Percentiles rank a stretch among this genome's conserved stretches.
phyloP scores from a whole-genome alignment of 2,797 vertebrate species.

The Linurgus olivaceus region DNA sequence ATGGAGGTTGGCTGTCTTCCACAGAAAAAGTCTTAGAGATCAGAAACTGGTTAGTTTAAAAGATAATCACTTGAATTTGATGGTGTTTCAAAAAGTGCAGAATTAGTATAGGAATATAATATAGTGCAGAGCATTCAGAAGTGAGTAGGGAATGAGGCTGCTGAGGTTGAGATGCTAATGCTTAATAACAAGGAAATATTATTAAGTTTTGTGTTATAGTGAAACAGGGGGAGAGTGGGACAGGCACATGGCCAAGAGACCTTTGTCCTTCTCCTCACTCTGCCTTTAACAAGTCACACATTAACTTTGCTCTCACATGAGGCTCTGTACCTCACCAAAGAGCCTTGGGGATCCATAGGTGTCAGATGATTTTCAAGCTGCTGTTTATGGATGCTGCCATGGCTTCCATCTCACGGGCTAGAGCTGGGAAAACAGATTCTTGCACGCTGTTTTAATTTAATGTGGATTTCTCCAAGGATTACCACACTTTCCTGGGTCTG shows the following conservation, averaged over 20 bases:
- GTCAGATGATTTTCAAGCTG: neutral
- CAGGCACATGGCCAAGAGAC: neutral
- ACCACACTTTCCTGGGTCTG: neutral
- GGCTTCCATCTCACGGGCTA: neutral
- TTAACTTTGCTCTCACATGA: slow-evolving; percentile 10
- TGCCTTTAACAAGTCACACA: slow-evolving; percentile 19
- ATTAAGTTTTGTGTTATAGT: neutral
- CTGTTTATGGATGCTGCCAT: neutral
- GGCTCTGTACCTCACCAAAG: neutral
- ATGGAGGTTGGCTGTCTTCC: neutral
- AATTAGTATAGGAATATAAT: neutral
- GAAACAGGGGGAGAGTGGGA: neutral
- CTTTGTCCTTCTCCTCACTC: neutral
- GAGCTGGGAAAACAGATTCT: neutral
- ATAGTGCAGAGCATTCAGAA: neutral
- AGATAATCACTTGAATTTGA: neutral
- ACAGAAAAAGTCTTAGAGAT: neutral
- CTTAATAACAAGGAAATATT: slow-evolving; percentile 52
- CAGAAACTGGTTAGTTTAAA: neutral
- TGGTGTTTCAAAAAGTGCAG: neutral
- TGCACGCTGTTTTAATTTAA: neutral
- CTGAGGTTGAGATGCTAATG: slow-evolving; percentile 8
- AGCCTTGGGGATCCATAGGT: neutral
- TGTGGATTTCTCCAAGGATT: neutral
- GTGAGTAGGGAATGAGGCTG: neutral